These are phyloP conservation scores for Otus sunia DNA, from an alignment of 2,113 vertebrate species.

Conservation along the genomic window DNA sequence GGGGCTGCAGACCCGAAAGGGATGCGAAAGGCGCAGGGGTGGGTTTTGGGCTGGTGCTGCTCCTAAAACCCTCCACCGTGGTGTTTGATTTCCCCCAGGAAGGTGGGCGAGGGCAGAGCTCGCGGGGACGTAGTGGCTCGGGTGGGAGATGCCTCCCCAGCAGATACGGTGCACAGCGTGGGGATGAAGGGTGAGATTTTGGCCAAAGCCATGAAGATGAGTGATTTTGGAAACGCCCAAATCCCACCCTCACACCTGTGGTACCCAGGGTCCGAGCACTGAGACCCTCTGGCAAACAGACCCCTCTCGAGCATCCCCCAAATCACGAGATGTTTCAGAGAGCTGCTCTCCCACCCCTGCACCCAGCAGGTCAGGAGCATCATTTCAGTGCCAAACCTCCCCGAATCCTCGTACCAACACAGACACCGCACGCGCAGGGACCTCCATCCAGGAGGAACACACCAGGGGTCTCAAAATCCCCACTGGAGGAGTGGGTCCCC, in stretches of 20 bases:
- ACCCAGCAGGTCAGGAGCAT: background rate
- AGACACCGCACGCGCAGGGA: rapidly evolving
- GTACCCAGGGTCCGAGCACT: rapidly evolving
- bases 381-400: background rate
- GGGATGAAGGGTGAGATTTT: background rate
- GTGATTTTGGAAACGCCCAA: background rate
- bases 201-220: background rate
- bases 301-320: background rate
- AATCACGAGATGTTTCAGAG: rapidly evolving
- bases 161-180: rapidly evolving
- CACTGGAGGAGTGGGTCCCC: rapidly evolving
- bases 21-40: rapidly evolving
- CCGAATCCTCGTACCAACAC: background rate
- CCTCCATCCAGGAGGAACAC: background rate
- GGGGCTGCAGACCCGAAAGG: background rate
- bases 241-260: background rate
- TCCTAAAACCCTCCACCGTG: background rate
- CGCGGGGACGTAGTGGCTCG: background rate
- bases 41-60: background rate
- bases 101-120: background rate
- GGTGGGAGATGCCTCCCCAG: background rate
- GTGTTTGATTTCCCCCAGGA: background rate
- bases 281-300: background rate
- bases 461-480: background rate
- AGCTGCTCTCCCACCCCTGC: background rate